Evolutionary conservation across 53 echinoderm and acorn worm species (phyloP).

Genomic region (Henricia sp.): DNA sequence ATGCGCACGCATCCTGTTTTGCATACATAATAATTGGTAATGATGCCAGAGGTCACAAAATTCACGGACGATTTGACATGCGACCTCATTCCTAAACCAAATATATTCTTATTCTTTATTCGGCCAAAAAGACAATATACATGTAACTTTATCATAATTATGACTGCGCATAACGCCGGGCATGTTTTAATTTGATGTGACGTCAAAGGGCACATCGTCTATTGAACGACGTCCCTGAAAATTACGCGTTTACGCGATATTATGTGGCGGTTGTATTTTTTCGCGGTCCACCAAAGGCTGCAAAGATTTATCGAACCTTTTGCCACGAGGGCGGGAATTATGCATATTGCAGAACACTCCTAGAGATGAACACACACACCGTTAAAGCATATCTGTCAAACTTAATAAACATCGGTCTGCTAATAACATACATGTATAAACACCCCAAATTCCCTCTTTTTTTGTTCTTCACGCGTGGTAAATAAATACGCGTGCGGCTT

Average conservation of each 20-base stretch:
- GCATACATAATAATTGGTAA: no score
- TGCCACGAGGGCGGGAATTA: neutral
- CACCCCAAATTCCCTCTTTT: neutral
- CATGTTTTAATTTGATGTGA: no score
- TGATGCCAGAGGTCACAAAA: no score
- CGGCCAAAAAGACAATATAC: no score
- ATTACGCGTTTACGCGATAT: neutral
- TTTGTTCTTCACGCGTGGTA: slow-evolving; percentile 41
- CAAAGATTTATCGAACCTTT: neutral
- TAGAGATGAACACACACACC: neutral
- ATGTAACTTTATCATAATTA: no score
- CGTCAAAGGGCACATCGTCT: no score
- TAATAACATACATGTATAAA: no score
- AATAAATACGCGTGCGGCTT: slow-evolving; percentile 3
- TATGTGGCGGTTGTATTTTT: neutral
- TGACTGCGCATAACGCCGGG: neutral
- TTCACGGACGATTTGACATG: no score
- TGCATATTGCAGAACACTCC: slow-evolving; percentile 5
- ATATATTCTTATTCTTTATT: no score
- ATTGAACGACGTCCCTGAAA: neutral
- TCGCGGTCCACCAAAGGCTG: neutral
- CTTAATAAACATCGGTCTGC: slow-evolving; percentile 31
- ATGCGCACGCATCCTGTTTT: no score
- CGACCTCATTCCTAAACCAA: no score
- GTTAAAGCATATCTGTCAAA: slow-evolving; percentile 35